These are phyloP conservation scores for Sandelia bainsii DNA, from an alignment of 2,797 vertebrate species.

Conservation along the genomic window DNA sequence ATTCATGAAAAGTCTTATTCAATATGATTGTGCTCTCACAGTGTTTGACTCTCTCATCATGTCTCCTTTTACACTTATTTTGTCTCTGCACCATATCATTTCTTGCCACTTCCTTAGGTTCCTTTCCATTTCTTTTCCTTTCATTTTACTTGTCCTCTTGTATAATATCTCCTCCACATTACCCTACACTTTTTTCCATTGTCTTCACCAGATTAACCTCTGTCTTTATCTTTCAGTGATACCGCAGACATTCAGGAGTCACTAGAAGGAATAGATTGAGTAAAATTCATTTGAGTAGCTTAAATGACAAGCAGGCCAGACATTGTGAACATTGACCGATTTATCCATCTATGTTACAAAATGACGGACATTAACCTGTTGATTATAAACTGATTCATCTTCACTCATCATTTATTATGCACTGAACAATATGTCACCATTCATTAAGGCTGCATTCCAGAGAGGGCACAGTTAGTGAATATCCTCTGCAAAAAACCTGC, in stretches of 20 bases:
- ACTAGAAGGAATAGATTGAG: conserved; percentile 32
- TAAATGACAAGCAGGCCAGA: conserved; percentile 33
- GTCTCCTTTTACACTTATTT: not conserved
- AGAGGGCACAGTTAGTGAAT: not conserved
- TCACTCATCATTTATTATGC: conserved; percentile 30
- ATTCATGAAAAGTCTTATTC: conserved; percentile 30
- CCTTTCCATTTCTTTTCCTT: not conserved
- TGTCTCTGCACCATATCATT: not conserved
- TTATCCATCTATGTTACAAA: conserved; percentile 11
- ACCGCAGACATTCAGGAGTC: not conserved
- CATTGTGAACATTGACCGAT: conserved; percentile 8
- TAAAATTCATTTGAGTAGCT: conserved; percentile 23
- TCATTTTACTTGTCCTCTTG: not conserved
- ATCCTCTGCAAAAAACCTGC: not conserved
- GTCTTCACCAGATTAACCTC: not conserved
- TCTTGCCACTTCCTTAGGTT: not conserved
- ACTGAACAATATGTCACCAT: conserved; percentile 18
- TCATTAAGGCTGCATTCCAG: conserved; percentile 29
- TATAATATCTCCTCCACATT: not conserved
- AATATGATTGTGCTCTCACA: conserved; percentile 16
- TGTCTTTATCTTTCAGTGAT: no score
- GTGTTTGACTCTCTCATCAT: not conserved
- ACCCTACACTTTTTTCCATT: not conserved
- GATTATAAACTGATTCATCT: conserved; percentile 36
- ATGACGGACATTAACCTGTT: conserved; percentile 32